Evolutionary conservation across 1,140 invertebrate genomes (phyloP).

Genomic region (Tigriopus japonicus): DNA sequence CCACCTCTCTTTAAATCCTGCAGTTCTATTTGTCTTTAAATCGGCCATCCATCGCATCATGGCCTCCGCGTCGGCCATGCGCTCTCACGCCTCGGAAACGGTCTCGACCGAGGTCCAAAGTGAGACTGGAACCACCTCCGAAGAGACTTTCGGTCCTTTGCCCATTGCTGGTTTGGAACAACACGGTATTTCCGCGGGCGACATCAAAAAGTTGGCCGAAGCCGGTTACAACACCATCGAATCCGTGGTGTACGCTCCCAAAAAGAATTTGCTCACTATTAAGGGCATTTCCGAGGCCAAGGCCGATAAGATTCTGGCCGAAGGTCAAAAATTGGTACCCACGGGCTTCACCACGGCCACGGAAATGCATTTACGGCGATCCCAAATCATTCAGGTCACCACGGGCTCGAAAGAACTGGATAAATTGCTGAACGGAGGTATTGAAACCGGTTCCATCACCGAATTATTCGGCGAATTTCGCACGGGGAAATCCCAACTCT

Average conservation of each 20-base stretch:
- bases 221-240: conserved; percentile 87
- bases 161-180: conserved; percentile 21
- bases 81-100: too few relatives aligned
- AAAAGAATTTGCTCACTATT: conserved; percentile 67
- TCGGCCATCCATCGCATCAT: too few relatives aligned
- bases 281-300: conserved; percentile 96
- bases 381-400: conserved; percentile 66
- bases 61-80: too few relatives aligned
- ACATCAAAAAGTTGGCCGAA: conserved; percentile 85
- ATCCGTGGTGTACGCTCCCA: conserved; percentile 80
- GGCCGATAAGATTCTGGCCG: conserved; percentile 81
- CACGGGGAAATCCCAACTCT: conserved; percentile 84
- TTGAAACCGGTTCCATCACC: conserved; percentile 97
- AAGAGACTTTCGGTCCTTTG: conserved; percentile 7
- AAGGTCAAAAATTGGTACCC: conserved; percentile 78
- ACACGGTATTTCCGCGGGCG: conserved; percentile 58
- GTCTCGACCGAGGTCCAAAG: too few relatives aligned
- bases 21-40: too few relatives aligned
- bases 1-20: too few relatives aligned
- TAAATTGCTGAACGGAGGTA: conserved; percentile 79
- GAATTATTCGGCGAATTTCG: conserved; percentile 96
- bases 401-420: conserved; percentile 91
- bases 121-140: too few relatives aligned
- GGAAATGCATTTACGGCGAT: conserved; percentile 80
- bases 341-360: conserved; percentile 97